phyloP scores from a whole-genome alignment of 2,888 invertebrate genomes.

The Neoitamus cyanurus region DNA sequence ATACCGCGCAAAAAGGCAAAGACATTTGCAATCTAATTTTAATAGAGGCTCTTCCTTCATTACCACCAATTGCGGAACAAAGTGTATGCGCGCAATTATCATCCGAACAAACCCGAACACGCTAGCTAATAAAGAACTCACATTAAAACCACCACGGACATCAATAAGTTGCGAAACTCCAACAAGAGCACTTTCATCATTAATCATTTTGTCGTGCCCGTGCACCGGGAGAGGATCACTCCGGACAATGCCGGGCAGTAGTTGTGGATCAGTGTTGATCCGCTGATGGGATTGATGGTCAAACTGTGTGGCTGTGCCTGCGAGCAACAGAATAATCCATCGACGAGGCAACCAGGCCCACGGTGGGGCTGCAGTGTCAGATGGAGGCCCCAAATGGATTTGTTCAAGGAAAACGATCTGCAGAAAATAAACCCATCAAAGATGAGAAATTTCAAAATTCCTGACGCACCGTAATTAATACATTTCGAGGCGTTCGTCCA shows the following conservation, averaged over 20 bases:
- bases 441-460: slow-evolving; percentile 44
- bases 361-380: background rate
- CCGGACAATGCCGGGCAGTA: background rate
- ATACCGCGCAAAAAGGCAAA: background rate
- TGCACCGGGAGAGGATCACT: slow-evolving; percentile 4
- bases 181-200: slow-evolving; percentile 36
- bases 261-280: slow-evolving; percentile 5
- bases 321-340: background rate
- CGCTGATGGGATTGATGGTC: slow-evolving; percentile 5
- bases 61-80: slow-evolving; percentile 22
- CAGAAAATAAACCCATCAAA: slow-evolving; percentile 42
- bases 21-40: slow-evolving; percentile 22
- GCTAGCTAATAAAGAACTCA: slow-evolving; percentile 35
- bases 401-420: slow-evolving; percentile 30
- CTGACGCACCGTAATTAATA: slow-evolving; percentile 37
- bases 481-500: slow-evolving; percentile 20
- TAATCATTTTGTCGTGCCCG: slow-evolving; percentile 23
- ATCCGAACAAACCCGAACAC: slow-evolving; percentile 16
- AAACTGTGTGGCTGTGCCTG: background rate
- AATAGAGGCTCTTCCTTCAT: slow-evolving; percentile 17
- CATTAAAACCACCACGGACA: slow-evolving; percentile 26
- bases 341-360: background rate
- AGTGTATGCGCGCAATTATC: slow-evolving; percentile 11
- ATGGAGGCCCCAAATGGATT: slow-evolving; percentile 26
- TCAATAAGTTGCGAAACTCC: slow-evolving; percentile 40